These are phyloP conservation scores for Malurus melanocephalus DNA, from an alignment of 2,113 vertebrate genomes.

Conservation along the genomic window DNA sequence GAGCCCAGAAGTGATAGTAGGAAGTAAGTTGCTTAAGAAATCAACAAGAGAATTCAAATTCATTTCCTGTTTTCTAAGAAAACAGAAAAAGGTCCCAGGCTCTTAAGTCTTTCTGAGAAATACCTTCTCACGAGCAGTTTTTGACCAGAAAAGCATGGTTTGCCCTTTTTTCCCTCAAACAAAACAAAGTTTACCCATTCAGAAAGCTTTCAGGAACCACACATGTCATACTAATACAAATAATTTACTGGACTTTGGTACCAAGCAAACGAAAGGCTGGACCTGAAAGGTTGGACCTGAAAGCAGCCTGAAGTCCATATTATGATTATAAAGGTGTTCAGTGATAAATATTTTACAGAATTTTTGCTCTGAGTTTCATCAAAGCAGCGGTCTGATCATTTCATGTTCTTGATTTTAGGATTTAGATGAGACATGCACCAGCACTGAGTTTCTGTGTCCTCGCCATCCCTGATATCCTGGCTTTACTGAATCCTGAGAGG, in stretches of 20 bases:
- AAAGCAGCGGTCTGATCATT: not conserved
- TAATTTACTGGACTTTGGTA: not conserved
- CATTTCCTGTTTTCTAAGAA: constrained; percentile 63
- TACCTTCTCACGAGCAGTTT: constrained; percentile 7
- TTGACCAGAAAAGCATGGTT: not conserved
- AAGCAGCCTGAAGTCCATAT: not conserved
- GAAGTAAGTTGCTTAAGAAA: constrained; percentile 28
- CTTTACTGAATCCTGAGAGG: not conserved
- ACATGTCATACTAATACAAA: not conserved
- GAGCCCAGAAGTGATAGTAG: not conserved
- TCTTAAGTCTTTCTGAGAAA: constrained; percentile 39
- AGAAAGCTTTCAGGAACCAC: not conserved
- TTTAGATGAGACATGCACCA: not conserved
- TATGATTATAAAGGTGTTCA: not conserved
- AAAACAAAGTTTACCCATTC: not conserved
- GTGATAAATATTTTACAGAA: not conserved
- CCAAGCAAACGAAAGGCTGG: not conserved
- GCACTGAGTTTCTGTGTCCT: not conserved
- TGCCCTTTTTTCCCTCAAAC: not conserved
- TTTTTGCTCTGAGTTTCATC: not conserved
- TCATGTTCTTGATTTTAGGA: not conserved
- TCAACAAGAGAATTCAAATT: constrained; percentile 16
- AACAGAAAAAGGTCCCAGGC: constrained; percentile 22
- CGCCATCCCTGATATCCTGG: not conserved
- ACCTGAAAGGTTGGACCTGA: not conserved